Evolutionary conservation across 2,888 invertebrate genomes (phyloP).

Genomic region (Drosophila silvestris): DNA sequence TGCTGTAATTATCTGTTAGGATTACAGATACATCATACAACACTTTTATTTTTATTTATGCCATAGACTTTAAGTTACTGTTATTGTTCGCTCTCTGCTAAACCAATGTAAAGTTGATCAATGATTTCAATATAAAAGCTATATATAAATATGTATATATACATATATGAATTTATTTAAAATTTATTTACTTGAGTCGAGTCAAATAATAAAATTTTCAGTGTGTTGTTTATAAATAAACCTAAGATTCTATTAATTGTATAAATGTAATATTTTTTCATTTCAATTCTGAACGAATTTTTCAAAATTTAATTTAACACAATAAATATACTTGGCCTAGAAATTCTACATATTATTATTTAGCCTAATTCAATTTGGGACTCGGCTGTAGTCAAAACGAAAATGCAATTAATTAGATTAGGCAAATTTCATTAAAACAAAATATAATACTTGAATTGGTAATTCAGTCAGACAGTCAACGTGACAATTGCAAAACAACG

Average conservation of each 20-base stretch:
- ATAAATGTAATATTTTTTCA: neutral
- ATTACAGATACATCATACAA: neutral
- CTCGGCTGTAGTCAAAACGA: neutral
- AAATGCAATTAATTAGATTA: conserved; percentile 27
- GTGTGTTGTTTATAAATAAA: neutral
- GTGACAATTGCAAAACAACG: conserved; percentile 13
- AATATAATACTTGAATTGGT: neutral
- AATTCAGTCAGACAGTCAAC: conserved; percentile 3
- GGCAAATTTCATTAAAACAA: neutral
- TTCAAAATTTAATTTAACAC: neutral
- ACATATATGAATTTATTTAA: too few relatives aligned
- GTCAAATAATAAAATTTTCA: neutral
- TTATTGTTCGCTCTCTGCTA: neutral
- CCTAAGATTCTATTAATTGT: neutral
- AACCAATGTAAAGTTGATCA: neutral
- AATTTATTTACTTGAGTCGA: neutral
- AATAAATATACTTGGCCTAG: neutral
- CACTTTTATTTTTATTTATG: neutral
- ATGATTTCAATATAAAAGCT: neutral
- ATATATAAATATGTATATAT: neutral
- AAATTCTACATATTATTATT: neutral
- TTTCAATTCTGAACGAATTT: neutral
- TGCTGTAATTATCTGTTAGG: neutral
- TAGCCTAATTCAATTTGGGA: conserved; percentile 4
- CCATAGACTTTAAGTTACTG: neutral